These are phyloP conservation scores for Colius striatus DNA, from an alignment of 2,113 vertebrate genomes.

Conservation along the genomic window DNA sequence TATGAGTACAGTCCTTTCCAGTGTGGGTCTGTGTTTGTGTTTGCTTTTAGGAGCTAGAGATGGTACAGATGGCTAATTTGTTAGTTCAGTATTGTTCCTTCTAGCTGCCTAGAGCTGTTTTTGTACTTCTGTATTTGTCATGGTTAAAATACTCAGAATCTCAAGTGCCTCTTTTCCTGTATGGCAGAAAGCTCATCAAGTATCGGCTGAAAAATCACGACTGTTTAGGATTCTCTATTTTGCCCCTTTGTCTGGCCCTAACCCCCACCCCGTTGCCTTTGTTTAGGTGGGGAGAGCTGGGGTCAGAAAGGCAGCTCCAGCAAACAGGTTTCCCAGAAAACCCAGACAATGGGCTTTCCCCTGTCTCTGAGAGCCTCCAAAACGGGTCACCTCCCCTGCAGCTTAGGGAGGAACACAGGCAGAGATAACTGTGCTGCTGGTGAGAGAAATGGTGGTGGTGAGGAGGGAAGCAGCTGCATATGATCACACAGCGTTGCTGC, in stretches of 20 bases:
- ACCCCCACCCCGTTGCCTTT: background rate
- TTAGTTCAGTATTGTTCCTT: slow-evolving; percentile 61
- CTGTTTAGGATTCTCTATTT: background rate
- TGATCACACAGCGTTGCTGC: background rate
- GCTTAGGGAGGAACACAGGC: background rate
- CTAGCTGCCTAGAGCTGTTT: slow-evolving; percentile 64
- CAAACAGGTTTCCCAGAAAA: background rate
- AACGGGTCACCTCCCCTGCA: background rate
- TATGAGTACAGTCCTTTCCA: background rate
- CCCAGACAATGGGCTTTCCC: background rate
- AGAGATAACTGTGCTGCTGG: background rate
- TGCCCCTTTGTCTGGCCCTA: background rate
- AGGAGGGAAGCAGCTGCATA: background rate
- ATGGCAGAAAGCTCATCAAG: background rate
- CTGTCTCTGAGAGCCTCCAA: background rate
- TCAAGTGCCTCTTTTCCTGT: slow-evolving; percentile 62
- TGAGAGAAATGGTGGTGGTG: background rate
- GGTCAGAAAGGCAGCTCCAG: background rate
- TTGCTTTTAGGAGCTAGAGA: slow-evolving; percentile 61
- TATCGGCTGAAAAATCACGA: slow-evolving; percentile 12
- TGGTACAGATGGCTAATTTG: slow-evolving; percentile 65
- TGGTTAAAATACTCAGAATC: slow-evolving; percentile 66
- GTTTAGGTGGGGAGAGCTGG: background rate
- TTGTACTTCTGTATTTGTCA: slow-evolving; percentile 59
- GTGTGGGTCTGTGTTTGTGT: slow-evolving; percentile 38